Percentiles rank a stretch among this genome's conserved stretches.
Evolutionary conservation across 2,797 vertebrate genomes (phyloP).

Genomic region (Nasua narica): DNA sequence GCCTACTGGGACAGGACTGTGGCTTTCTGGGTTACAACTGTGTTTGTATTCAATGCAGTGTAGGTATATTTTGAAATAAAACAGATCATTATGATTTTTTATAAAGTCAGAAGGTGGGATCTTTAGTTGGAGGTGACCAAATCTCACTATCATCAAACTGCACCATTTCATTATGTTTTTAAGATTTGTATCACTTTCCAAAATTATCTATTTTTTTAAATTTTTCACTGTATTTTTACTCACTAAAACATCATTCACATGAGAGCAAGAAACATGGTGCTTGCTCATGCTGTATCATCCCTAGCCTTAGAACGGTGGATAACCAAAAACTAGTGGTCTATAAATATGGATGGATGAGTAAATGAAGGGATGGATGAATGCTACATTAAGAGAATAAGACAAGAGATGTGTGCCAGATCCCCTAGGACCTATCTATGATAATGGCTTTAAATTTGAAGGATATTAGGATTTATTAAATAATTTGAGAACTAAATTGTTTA

Average conservation of each 20-base stretch:
- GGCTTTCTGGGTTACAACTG: neutral
- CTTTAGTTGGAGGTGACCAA: neutral
- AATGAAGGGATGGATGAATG: neutral
- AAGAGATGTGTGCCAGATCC: neutral
- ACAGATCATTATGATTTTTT: neutral
- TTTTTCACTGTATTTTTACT: neutral
- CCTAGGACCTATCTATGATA: neutral
- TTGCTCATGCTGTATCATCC: neutral
- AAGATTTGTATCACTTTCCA: neutral
- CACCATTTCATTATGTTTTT: neutral
- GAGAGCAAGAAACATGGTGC: neutral
- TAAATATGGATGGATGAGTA: neutral
- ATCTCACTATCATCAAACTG: neutral
- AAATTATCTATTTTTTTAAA: neutral
- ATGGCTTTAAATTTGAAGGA: neutral
- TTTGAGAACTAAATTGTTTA: neutral
- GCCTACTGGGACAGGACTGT: neutral
- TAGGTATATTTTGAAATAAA: slow-evolving; percentile 50
- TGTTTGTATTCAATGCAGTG: neutral
- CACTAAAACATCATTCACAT: neutral
- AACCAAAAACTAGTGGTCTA: neutral
- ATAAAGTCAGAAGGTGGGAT: neutral
- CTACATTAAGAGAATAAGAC: neutral
- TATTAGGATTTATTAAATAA: neutral
- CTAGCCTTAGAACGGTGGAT: neutral